A percentile compares a stretch with the other conserved stretches of the same genome.
phyloP scores from a whole-genome alignment of 1,140 invertebrate genomes.

The Orius laevigatus region DNA sequence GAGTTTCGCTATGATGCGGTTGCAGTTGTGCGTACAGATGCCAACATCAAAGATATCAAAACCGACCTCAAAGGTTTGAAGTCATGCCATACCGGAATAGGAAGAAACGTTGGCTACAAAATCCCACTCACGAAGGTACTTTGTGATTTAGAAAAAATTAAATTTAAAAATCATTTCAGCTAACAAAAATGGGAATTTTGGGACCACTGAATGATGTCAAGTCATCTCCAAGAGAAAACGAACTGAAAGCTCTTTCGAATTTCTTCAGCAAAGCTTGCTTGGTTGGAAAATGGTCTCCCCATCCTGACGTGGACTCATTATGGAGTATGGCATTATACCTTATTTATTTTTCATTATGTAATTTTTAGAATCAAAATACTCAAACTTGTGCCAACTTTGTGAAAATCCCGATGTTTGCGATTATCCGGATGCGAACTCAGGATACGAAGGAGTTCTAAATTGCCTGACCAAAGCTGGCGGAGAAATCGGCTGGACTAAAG shows the following conservation, averaged over 20 bases:
- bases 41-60: conserved; percentile 38
- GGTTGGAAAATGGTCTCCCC: conserved; percentile 60
- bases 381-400: conserved; percentile 54
- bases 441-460: conserved; percentile 64
- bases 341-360: conserved; percentile 7
- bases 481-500: conserved; percentile 69
- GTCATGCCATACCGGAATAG: conserved; percentile 64
- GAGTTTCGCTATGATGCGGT: conserved; percentile 61
- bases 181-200: conserved; percentile 48
- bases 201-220: conserved; percentile 43
- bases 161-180: conserved; percentile 35
- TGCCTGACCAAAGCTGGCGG: conserved; percentile 63
- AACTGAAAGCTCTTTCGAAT: conserved; percentile 48
- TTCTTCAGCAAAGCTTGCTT: conserved; percentile 61
- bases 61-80: conserved; percentile 48
- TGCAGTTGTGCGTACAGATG: conserved; percentile 52
- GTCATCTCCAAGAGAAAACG: conserved; percentile 55
- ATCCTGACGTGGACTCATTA: conserved; percentile 44
- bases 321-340: conserved; percentile 39
- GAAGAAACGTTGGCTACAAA: conserved; percentile 63
- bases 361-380: conserved; percentile 46
- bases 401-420: conserved; percentile 54
- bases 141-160: not conserved
- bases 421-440: conserved; percentile 64
- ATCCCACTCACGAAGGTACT: conserved; percentile 29